Conservation (phyloP, 1,140 invertebrate species). For the Acromyrmex charruanus region DNA sequence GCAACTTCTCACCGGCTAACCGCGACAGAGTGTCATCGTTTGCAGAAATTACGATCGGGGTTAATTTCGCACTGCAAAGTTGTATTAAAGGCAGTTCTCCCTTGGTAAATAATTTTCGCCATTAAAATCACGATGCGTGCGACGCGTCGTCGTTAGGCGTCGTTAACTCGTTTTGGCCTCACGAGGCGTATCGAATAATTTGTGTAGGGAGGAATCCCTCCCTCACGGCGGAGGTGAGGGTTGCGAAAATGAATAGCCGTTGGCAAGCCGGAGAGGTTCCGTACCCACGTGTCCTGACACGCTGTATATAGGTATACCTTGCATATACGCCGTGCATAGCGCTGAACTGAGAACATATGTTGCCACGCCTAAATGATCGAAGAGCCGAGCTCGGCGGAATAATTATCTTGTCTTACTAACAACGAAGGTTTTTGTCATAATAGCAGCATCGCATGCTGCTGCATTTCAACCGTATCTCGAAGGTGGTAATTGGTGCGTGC, state of each 20-base stretch:
- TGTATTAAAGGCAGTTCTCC: neutral
- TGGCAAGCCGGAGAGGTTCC: conserved; percentile 80
- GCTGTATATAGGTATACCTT: conserved; percentile 82
- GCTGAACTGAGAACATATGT: conserved; percentile 81
- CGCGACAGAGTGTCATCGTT: conserved; percentile 17
- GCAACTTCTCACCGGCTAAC: conserved; percentile 39
- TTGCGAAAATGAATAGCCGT: conserved; percentile 79
- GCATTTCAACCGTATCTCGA: conserved; percentile 45
- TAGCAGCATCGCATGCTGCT: conserved; percentile 46
- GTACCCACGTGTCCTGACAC: conserved; percentile 83
- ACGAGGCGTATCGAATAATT: conserved; percentile 70
- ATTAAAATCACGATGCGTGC: conserved; percentile 58
- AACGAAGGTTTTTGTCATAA: conserved; percentile 67
- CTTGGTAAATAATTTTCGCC: conserved; percentile 43
- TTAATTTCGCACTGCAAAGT: conserved; percentile 49
- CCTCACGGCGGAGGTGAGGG: conserved; percentile 43
- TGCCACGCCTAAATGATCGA: conserved; percentile 81
- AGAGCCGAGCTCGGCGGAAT: conserved; percentile 74
- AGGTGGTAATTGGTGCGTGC: neutral
- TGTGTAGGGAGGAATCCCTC: conserved; percentile 69
- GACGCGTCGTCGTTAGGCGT: conserved; percentile 41
- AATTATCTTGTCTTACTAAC: conserved; percentile 77
- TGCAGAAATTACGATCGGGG: conserved; percentile 51
- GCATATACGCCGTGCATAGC: conserved; percentile 79
- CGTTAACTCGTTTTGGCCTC: conserved; percentile 58